phyloP scores from a whole-genome alignment of 2,797 vertebrate species.

The Jordanella pulchra region DNA sequence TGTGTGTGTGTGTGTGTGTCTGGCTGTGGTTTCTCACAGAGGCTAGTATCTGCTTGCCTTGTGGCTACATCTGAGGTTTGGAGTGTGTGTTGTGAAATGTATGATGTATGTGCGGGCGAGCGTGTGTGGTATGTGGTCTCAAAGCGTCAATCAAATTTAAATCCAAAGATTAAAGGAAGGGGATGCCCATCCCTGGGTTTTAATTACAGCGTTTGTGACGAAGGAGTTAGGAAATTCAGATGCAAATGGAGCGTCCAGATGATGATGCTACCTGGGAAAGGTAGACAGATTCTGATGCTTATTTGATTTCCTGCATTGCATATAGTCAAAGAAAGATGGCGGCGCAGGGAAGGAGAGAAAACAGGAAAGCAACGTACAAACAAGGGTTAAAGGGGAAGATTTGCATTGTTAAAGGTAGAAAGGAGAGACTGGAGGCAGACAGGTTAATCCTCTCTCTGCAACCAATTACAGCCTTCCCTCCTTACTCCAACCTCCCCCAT shows the following conservation, averaged over 20 bases:
- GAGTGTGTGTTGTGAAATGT: slow-evolving; percentile 29
- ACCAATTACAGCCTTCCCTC: slow-evolving; percentile 67
- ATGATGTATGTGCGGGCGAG: slow-evolving; percentile 21
- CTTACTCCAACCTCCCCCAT: slow-evolving; percentile 46
- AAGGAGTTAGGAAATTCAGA: slow-evolving; percentile 50
- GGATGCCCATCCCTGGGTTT: slow-evolving; percentile 64
- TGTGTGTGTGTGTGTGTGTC: slow-evolving; percentile 49
- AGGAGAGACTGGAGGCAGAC: slow-evolving; percentile 71
- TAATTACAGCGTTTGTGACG: slow-evolving; percentile 54
- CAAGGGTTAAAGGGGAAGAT: slow-evolving; percentile 17
- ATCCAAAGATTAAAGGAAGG: slow-evolving; percentile 64
- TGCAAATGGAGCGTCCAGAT: slow-evolving; percentile 50
- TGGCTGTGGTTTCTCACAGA: slow-evolving; percentile 49
- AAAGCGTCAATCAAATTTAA: slow-evolving; percentile 64
- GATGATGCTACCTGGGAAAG: slow-evolving; percentile 37
- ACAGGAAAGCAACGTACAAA: background rate
- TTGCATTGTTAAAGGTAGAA: slow-evolving; percentile 55
- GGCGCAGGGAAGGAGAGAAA: background rate
- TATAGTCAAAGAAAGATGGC: background rate
- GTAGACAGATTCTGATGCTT: slow-evolving; percentile 20
- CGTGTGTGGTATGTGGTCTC: slow-evolving; percentile 53
- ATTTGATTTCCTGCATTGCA: slow-evolving; percentile 19
- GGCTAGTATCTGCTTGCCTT: slow-evolving; percentile 69
- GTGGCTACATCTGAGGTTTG: slow-evolving; percentile 52
- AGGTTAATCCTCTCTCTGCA: slow-evolving; percentile 75